These are phyloP conservation scores for Centropristis striata DNA, from an alignment of 2,113 vertebrate species.

Conservation along the genomic window DNA sequence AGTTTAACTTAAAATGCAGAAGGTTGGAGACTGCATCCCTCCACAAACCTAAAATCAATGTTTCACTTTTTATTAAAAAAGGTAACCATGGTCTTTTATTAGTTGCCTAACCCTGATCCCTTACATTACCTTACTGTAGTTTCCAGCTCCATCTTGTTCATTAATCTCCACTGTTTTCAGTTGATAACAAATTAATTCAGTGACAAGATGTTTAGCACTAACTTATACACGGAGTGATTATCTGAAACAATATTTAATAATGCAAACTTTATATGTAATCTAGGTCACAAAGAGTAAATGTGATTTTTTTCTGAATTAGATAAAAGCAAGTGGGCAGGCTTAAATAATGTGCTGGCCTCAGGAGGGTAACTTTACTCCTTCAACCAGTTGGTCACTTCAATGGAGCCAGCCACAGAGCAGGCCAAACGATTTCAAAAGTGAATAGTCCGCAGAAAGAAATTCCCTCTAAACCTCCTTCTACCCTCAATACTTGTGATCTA, in stretches of 20 bases:
- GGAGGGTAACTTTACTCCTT: background rate
- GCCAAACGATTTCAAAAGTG: background rate
- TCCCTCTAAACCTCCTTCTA: background rate
- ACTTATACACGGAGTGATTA: background rate
- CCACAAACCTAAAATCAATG: background rate
- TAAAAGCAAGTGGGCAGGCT: background rate
- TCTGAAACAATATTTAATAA: background rate
- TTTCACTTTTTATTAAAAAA: background rate
- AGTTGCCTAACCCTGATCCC: background rate
- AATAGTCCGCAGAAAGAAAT: background rate
- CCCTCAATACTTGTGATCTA: slow-evolving; percentile 1
- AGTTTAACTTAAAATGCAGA: too few species aligned
- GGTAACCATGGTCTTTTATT: background rate
- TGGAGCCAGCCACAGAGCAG: background rate
- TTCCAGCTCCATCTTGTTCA: background rate
- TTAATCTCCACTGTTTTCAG: too few species aligned
- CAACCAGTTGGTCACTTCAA: background rate
- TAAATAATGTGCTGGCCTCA: background rate
- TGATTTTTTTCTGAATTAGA: background rate
- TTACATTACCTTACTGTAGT: background rate
- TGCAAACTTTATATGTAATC: background rate
- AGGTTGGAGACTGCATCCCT: background rate
- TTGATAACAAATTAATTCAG: too few species aligned
- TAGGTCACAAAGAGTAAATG: background rate
- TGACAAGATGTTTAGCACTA: background rate